phyloP scores from a whole-genome alignment of 2,113 vertebrate species.

The Gallinago jamesoni region DNA sequence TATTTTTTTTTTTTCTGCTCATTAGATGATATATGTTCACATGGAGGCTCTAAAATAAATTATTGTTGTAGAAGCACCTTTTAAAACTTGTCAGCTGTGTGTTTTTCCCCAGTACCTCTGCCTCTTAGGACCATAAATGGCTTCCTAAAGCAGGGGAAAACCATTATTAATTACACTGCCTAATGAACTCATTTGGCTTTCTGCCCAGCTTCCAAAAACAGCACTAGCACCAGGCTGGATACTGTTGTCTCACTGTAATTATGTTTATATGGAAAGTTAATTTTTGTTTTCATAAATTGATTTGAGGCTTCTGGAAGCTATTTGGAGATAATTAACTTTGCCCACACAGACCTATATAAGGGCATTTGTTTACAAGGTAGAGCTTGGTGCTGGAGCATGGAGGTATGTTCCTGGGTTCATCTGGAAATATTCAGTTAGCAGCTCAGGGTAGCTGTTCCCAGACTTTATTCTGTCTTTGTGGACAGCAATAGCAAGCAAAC shows the following conservation, averaged over 20 bases:
- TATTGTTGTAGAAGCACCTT: constrained; percentile 26
- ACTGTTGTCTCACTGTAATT: constrained; percentile 76
- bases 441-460: constrained; percentile 5
- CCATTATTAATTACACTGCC: constrained; percentile 76
- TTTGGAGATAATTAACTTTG: constrained; percentile 78
- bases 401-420: constrained; percentile 1
- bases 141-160: constrained; percentile 68
- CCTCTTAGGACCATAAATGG: constrained; percentile 63
- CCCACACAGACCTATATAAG: constrained; percentile 63
- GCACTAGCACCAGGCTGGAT: constrained; percentile 61
- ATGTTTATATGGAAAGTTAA: constrained; percentile 80
- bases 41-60: neutral
- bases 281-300: constrained; percentile 82
- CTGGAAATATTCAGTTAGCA: constrained; percentile 39
- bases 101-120: constrained; percentile 41
- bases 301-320: constrained; percentile 77
- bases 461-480: neutral
- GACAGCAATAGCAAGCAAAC: neutral
- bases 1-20: neutral
- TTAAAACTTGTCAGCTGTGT: constrained; percentile 55
- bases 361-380: constrained; percentile 61
- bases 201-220: constrained; percentile 75
- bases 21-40: neutral
- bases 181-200: constrained; percentile 79
- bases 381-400: neutral